These are phyloP conservation scores for Aotus griseimembra DNA, from an alignment of 2,797 vertebrate genomes.

Conservation along the genomic window DNA sequence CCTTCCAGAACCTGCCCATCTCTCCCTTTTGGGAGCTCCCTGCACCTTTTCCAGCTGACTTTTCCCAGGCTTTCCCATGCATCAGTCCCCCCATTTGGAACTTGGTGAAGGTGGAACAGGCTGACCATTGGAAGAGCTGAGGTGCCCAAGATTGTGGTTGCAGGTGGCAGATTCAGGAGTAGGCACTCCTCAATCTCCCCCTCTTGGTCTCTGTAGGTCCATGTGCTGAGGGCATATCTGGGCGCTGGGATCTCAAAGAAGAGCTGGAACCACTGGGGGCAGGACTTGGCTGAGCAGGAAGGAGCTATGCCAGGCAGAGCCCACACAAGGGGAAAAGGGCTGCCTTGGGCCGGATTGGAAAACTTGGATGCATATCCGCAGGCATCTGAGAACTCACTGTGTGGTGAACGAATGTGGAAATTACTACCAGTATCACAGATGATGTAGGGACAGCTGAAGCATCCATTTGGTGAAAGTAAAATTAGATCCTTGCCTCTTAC, in stretches of 20 bases:
- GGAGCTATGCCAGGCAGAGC: neutral
- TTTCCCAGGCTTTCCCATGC: neutral
- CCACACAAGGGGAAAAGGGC: neutral
- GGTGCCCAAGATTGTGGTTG: neutral
- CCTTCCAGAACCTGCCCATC: neutral
- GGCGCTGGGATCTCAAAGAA: neutral
- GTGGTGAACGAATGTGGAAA: neutral
- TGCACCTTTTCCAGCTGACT: neutral
- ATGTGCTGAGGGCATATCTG: neutral
- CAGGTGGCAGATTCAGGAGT: neutral
- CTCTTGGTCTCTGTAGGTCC: neutral
- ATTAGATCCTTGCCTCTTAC: conserved; percentile 56
- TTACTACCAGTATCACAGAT: neutral
- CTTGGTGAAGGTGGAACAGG: neutral
- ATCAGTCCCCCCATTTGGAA: neutral
- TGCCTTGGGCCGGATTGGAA: neutral
- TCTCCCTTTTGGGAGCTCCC: neutral
- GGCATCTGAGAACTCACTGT: neutral
- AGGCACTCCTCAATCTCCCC: neutral
- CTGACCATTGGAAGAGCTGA: neutral
- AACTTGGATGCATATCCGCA: neutral
- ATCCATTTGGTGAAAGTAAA: conserved; percentile 29
- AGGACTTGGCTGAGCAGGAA: neutral
- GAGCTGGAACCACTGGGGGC: neutral
- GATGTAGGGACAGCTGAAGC: neutral